These are phyloP conservation scores for Procambarus virginalis DNA, from an alignment of 1,140 invertebrate genomes.

Conservation along the genomic window DNA sequence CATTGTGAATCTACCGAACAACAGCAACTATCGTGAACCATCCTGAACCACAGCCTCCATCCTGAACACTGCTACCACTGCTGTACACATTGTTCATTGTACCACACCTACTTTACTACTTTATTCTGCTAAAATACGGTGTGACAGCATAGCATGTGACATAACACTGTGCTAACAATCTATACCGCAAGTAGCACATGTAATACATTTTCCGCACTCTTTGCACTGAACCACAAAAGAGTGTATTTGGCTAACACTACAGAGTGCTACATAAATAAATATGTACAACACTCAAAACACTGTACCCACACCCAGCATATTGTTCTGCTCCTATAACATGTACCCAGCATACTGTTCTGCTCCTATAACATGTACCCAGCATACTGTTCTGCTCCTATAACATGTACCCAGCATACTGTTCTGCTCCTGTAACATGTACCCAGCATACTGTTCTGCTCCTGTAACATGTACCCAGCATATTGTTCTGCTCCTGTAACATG, in stretches of 20 bases:
- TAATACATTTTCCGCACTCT: too few species aligned
- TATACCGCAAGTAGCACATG: too few species aligned
- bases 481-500: not conserved
- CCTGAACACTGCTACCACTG: not conserved
- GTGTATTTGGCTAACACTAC: too few species aligned
- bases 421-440: too few species aligned
- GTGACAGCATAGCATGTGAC: too few species aligned
- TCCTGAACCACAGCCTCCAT: not conserved
- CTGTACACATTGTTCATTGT: not conserved
- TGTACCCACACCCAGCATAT: not conserved
- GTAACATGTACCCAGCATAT: not conserved
- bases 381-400: not conserved
- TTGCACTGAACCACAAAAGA: too few species aligned
- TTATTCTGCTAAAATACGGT: too few species aligned
- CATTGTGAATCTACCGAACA: too few species aligned
- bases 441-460: not conserved
- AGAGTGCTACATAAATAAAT: too few species aligned
- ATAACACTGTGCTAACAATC: too few species aligned
- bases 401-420: not conserved
- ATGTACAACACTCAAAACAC: not conserved
- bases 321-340: not conserved
- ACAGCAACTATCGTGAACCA: too few species aligned
- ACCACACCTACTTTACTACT: not conserved
- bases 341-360: not conserved
- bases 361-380: not conserved